These are phyloP conservation scores for Trichonephila clavata DNA, from an alignment of 1,140 invertebrate genomes.

Conservation along the genomic window DNA sequence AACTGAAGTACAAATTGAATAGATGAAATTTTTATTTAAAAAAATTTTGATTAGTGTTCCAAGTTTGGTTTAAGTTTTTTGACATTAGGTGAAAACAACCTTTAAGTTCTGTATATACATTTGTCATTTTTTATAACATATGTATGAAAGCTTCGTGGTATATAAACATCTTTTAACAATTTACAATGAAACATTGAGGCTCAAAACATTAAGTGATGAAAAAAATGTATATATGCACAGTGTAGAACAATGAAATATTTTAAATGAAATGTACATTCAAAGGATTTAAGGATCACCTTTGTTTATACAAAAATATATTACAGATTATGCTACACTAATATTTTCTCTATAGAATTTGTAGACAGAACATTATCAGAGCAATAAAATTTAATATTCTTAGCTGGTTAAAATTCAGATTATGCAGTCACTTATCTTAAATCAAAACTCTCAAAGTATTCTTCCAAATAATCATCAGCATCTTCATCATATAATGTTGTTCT, in stretches of 20 bases:
- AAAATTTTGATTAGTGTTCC: too few species aligned
- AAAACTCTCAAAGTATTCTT: slow-evolving; percentile 80
- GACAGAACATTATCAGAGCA: slow-evolving; percentile 38
- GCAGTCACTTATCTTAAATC: slow-evolving; percentile 77
- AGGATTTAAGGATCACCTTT: neutral
- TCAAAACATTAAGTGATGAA: slow-evolving; percentile 10
- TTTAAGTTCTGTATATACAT: neutral
- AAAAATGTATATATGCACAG: neutral
- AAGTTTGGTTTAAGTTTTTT: too few species aligned
- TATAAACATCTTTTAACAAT: slow-evolving; percentile 1
- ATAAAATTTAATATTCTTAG: neutral
- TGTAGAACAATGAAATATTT: neutral
- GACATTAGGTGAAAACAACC: too few species aligned
- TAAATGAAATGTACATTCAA: slow-evolving; percentile 8
- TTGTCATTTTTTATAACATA: neutral
- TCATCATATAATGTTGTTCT: slow-evolving; percentile 80
- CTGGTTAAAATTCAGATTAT: neutral
- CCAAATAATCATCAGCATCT: slow-evolving; percentile 78
- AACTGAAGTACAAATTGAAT: too few species aligned
- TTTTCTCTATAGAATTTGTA: slow-evolving; percentile 24
- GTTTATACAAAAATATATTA: slow-evolving; percentile 35
- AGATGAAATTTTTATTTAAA: too few species aligned
- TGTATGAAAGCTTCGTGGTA: neutral
- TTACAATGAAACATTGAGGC: neutral
- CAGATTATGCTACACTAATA: slow-evolving; percentile 13